A percentile compares a stretch with the other conserved stretches of the same genome.
Conservation (phyloP, 2,797 vertebrate genomes). For the Syngnathus rostellatus region DNA sequence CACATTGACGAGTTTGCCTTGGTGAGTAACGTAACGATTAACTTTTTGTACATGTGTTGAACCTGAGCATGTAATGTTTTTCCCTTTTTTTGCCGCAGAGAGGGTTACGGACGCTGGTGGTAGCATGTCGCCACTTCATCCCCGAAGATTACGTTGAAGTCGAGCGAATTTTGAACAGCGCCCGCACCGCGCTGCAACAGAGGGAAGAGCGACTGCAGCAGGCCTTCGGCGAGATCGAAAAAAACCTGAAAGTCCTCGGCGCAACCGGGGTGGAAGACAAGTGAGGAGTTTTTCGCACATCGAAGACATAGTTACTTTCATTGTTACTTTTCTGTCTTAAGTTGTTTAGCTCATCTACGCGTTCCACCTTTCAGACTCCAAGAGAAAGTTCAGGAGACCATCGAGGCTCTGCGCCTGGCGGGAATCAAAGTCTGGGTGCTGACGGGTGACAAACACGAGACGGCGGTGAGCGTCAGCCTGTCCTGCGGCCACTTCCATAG, state of each 20-base stretch:
- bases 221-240: constrained; percentile 85
- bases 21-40: constrained; percentile 63
- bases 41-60: not conserved
- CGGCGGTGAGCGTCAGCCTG: constrained; percentile 91
- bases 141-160: constrained; percentile 80
- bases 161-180: constrained; percentile 75
- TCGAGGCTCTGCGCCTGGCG: constrained; percentile 86
- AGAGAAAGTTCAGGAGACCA: constrained; percentile 95
- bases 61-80: not conserved
- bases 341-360: too few relatives aligned
- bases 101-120: constrained; percentile 89
- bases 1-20: constrained; percentile 96
- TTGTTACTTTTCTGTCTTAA: too few relatives aligned
- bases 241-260: constrained; percentile 84
- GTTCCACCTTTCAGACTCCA: constrained; percentile 71
- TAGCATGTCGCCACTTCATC: constrained; percentile 87
- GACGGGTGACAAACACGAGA: constrained; percentile 94
- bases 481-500: constrained; percentile 95
- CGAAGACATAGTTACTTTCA: not conserved
- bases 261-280: constrained; percentile 96
- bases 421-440: constrained; percentile 98
- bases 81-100: constrained; percentile 64
- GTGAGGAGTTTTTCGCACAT: constrained; percentile 28
- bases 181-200: constrained; percentile 89
- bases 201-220: constrained; percentile 82